Conservation (phyloP, 2,113 vertebrate genomes). For the Hyperopisus bebe region DNA sequence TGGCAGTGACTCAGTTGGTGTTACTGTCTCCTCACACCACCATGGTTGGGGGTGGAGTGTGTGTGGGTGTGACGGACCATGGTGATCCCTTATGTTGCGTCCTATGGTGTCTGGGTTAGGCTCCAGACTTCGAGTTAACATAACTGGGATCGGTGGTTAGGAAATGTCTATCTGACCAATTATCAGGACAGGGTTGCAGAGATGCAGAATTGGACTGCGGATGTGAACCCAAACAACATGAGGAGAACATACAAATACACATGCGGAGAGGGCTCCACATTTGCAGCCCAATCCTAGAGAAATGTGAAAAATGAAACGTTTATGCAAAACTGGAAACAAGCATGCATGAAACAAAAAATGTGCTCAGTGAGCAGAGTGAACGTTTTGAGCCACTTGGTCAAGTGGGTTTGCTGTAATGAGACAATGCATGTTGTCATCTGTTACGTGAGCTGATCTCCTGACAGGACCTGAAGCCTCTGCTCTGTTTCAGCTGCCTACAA, state of each 20-base stretch:
- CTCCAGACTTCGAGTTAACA: neutral
- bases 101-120: neutral
- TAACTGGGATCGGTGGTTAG: no score
- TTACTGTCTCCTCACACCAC: neutral
- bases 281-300: neutral
- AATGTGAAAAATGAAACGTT: neutral
- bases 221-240: neutral
- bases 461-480: neutral
- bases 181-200: no score
- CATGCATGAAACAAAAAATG: neutral
- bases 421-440: neutral
- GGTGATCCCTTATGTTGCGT: neutral
- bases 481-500: conserved; percentile 37
- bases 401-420: neutral
- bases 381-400: neutral
- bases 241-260: neutral
- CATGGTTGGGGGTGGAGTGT: neutral
- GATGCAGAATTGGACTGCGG: neutral
- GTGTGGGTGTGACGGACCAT: neutral
- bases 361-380: neutral
- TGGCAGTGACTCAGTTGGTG: neutral
- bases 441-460: neutral
- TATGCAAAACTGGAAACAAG: neutral
- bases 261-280: neutral
- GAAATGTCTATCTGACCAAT: no score